Base-by-base conservation (phyloP, 2,888 invertebrate genomes). In the Priocnemis perturbator region DNA sequence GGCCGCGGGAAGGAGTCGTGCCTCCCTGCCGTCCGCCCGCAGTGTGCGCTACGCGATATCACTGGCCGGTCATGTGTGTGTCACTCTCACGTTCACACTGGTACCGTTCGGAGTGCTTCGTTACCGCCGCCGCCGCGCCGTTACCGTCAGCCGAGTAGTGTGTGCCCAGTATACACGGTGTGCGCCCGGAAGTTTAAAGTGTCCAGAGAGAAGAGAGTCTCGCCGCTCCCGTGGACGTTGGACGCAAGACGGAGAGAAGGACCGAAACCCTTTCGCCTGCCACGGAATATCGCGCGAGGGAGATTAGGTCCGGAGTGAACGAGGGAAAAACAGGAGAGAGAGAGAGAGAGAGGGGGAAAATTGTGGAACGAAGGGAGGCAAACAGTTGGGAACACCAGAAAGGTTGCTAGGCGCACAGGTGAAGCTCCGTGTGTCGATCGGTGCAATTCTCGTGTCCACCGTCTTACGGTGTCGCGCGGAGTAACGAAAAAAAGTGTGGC, bases 11-110 rank as follows among this genome's bases (percentile, higher is more conserved):
- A 80, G 82, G 85, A 83, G 77, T 76, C 79, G 76, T 77, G 78
- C 77, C 82, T 81, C 83, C 81, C 83, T 82, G 81, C 82, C 81
- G 82, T 81, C 78, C 81, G 80, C 80, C 85, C 84, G 87, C 88
- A 88, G 88, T 88, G 84, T 80, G 88, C 87, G 88, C 86, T 87
- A 85, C 86, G 88, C 88, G 88, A 88, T 87, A 88, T 86, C 86
- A 82, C 84, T 83, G 85, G 81, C 64, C 85, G 88, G 88, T 88
- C 83, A 83, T 86, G 84, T 85, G 83, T 85, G 83, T 81, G 83
- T 85, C 76, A 82, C 76, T 82, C 78, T 82, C 81, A 84, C 83
- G 81, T 76, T 80, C 70, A 77, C 82, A 82, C 80, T 78, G 75
- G 76, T 76, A 76, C 74, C 79, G 77, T 76, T 81, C 70, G 73